A percentile compares a stretch with the other conserved stretches of the same genome.
Conservation (phyloP, 2,113 vertebrate genomes). For the Paralichthys olivaceus region DNA sequence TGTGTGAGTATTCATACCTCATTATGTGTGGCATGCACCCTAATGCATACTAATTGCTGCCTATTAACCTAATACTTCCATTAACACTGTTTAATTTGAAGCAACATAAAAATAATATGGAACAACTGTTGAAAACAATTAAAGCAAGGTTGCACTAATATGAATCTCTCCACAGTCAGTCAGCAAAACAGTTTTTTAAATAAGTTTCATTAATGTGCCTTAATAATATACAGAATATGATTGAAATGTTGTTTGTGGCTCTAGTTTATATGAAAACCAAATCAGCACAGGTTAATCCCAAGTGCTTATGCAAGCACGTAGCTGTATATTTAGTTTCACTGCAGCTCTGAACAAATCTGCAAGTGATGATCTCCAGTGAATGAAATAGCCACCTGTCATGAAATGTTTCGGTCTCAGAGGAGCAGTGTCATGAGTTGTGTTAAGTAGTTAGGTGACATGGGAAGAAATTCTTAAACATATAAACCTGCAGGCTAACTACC, state of each 20-base stretch:
- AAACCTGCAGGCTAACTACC: constrained; percentile 77
- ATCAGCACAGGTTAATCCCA: constrained; percentile 47
- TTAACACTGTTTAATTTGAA: constrained; percentile 38
- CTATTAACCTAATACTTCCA: constrained; percentile 63
- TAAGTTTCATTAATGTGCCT: not conserved
- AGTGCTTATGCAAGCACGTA: constrained; percentile 29
- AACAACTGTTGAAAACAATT: constrained; percentile 22
- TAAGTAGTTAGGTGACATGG: constrained; percentile 65
- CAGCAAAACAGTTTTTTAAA: constrained; percentile 6
- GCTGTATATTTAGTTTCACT: constrained; percentile 30
- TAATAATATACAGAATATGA: not conserved
- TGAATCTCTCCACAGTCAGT: not conserved
- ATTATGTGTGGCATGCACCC: constrained; percentile 58
- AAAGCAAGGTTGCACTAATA: not conserved
- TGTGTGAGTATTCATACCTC: constrained; percentile 60
- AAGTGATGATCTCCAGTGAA: constrained; percentile 49
- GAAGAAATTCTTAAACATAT: constrained; percentile 49
- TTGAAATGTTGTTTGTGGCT: constrained; percentile 4
- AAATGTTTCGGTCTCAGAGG: constrained; percentile 21
- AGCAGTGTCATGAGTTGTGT: constrained; percentile 51
- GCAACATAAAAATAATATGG: constrained; percentile 38
- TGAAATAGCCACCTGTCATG: constrained; percentile 53
- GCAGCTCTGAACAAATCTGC: constrained; percentile 42
- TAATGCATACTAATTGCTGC: constrained; percentile 74
- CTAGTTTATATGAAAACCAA: constrained; percentile 19